phyloP scores from a whole-genome alignment of 2,113 vertebrate genomes.

The Nanorana parkeri region DNA sequence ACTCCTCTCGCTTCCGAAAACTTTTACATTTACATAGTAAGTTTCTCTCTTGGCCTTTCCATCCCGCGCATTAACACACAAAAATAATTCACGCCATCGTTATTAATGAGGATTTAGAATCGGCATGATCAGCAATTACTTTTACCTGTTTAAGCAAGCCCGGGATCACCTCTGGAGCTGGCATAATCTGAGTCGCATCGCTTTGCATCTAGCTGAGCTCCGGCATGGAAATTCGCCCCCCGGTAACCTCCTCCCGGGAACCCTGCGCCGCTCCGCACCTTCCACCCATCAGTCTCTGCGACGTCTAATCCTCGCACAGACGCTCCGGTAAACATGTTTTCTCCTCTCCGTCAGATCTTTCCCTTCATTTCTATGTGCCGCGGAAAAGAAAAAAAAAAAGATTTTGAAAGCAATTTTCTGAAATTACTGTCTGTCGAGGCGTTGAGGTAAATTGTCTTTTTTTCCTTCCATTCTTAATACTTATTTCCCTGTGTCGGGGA shows the following conservation, averaged over 20 bases:
- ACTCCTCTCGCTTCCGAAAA: too few relatives aligned
- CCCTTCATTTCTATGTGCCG: not conserved
- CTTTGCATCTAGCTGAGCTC: not conserved
- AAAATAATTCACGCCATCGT: too few relatives aligned
- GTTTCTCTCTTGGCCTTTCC: too few relatives aligned
- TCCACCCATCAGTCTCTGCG: not conserved
- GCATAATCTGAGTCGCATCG: not conserved
- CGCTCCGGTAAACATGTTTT: slow-evolving; percentile 28
- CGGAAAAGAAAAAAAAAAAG: too few relatives aligned
- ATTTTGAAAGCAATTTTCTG: slow-evolving; percentile 32
- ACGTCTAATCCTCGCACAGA: not conserved
- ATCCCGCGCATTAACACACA: too few relatives aligned
- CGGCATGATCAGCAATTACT: slow-evolving; percentile 1
- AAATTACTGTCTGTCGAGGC: not conserved
- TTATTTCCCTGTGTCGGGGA: not conserved
- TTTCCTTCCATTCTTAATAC: not conserved
- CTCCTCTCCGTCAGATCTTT: slow-evolving; percentile 19
- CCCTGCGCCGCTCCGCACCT: not conserved
- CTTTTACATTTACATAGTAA: too few relatives aligned
- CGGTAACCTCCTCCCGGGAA: not conserved
- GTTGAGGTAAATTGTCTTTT: not conserved
- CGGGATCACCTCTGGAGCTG: too few relatives aligned
- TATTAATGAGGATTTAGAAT: slow-evolving; percentile 2
- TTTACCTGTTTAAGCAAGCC: not conserved
- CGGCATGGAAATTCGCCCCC: not conserved